These are phyloP conservation scores for Julus scanicus DNA, from an alignment of 2,888 invertebrate genomes.

Conservation along the genomic window DNA sequence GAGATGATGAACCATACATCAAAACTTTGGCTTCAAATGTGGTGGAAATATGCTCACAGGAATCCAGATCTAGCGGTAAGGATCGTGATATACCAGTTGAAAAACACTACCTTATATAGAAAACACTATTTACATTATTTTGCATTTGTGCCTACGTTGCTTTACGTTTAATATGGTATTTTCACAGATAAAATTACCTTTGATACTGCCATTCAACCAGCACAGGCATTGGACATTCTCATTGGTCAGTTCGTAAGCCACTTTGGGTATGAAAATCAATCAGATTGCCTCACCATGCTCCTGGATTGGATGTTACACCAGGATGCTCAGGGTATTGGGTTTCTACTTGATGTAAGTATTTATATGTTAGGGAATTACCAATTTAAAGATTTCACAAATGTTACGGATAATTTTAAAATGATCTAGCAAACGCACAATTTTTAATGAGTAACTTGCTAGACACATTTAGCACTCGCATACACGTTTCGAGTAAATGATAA, in stretches of 20 bases:
- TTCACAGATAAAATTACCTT: constrained; percentile 3
- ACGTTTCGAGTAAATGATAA: too few relatives aligned
- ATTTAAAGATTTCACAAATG: background rate
- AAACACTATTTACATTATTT: too few relatives aligned
- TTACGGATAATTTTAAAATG: background rate
- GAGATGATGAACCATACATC: constrained; percentile 61
- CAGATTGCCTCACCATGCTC: constrained; percentile 57
- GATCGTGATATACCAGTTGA: background rate
- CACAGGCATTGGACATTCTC: constrained; percentile 58
- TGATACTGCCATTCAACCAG: constrained; percentile 55
- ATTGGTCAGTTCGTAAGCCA: constrained; percentile 57
- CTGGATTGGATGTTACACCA: constrained; percentile 59
- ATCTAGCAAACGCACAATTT: background rate
- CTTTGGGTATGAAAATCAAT: constrained; percentile 51
- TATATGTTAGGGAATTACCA: background rate
- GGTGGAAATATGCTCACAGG: constrained; percentile 54
- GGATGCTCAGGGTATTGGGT: background rate
- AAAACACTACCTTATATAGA: background rate
- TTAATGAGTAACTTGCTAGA: too few relatives aligned
- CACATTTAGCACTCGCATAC: too few relatives aligned
- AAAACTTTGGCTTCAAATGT: constrained; percentile 52
- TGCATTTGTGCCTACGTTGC: background rate
- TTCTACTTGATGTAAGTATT: constrained; percentile 46
- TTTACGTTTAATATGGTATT: background rate
- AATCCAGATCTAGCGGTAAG: background rate